phyloP scores from a whole-genome alignment of 2,888 invertebrate species.

The Drosophila hamatofila region DNA sequence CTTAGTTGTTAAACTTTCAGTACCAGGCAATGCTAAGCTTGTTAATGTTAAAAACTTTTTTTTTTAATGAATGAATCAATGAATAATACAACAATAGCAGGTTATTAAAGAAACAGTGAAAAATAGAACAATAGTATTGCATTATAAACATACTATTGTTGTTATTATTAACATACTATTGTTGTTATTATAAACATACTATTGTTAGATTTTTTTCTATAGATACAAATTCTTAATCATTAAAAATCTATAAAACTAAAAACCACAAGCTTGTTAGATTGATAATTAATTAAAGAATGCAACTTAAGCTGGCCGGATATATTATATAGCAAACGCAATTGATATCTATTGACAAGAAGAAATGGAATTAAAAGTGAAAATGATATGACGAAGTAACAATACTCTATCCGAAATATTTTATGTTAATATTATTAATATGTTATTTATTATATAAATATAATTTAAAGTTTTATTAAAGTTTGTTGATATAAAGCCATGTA shows the following conservation, averaged over 20 bases:
- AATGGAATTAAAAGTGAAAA: neutral
- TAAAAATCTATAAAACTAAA: neutral
- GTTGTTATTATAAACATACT: neutral
- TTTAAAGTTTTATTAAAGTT: too few species aligned
- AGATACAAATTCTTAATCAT: neutral
- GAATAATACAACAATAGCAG: neutral
- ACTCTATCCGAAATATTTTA: neutral
- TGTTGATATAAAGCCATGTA: too few species aligned
- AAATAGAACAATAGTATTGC: too few species aligned
- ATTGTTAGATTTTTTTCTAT: neutral
- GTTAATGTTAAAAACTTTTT: neutral
- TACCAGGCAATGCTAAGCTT: neutral
- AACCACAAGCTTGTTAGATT: slow-evolving; percentile 6
- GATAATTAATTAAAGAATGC: slow-evolving; percentile 10
- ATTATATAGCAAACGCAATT: slow-evolving; percentile 12
- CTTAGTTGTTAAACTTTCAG: neutral
- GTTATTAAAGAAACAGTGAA: too few species aligned
- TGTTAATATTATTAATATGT: too few species aligned
- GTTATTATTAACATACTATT: too few species aligned
- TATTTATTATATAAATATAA: too few species aligned
- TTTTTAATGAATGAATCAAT: neutral
- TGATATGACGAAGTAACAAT: neutral
- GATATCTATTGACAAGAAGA: neutral
- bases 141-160: too few species aligned
- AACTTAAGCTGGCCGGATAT: neutral